A percentile compares a stretch with the other conserved stretches of the same genome.
Evolutionary conservation across 2,113 vertebrate species (phyloP).

Genomic region (Chitala chitala): DNA sequence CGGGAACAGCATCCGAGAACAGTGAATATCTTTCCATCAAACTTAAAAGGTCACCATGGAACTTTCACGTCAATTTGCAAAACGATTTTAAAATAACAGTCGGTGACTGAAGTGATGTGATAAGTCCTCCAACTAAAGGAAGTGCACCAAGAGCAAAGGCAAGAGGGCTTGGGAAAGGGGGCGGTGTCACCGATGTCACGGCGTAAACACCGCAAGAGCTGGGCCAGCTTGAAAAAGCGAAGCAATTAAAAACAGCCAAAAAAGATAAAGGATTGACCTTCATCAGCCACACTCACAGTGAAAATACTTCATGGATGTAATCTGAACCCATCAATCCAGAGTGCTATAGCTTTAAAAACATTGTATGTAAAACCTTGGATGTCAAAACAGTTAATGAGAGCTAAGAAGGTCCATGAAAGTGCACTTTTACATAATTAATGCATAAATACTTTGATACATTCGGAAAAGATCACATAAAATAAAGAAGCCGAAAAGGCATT

Average conservation of each 20-base stretch:
- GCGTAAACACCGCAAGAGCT: conserved; percentile 41
- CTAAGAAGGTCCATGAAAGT: too few relatives aligned
- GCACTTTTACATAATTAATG: too few relatives aligned
- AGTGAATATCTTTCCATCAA: not conserved
- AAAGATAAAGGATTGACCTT: not conserved
- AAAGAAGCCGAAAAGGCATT: not conserved
- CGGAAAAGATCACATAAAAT: not conserved
- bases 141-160: conserved; percentile 65
- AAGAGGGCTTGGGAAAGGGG: conserved; percentile 56
- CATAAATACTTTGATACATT: too few relatives aligned
- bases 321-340: too few relatives aligned
- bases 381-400: too few relatives aligned
- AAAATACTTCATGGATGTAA: too few relatives aligned
- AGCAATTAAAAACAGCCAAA: not conserved
- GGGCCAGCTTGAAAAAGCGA: not conserved
- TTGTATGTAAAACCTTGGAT: too few relatives aligned
- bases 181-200: too few relatives aligned
- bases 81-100: not conserved
- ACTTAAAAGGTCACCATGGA: not conserved
- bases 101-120: conserved; percentile 2
- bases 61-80: not conserved
- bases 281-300: too few relatives aligned
- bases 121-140: not conserved
- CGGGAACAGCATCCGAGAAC: not conserved
- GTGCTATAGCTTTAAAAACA: too few relatives aligned